Evolutionary conservation across 2,113 vertebrate species (phyloP), one percentile per base, ranked within the genome.

Genomic region (Verasper variegatus): DNA sequence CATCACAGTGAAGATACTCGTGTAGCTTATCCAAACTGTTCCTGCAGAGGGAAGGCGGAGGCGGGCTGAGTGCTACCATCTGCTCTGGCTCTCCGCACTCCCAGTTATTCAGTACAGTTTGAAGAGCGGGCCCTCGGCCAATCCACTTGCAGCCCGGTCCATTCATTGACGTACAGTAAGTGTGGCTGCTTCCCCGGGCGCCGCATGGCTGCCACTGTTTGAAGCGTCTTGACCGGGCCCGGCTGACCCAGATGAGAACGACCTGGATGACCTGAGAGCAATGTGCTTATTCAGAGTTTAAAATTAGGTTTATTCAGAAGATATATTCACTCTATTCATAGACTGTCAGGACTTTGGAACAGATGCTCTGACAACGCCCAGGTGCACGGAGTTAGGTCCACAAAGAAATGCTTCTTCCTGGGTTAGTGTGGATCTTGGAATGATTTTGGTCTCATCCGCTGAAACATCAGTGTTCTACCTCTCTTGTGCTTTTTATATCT

Each of bases 21-120:
- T 90, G 81, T 68, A 78, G 84, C 72, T 90, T 82, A 89, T 90
- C 79, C 86, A 85, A 88, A 88, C 72, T 80, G 59, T 83, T 88
- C 74, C 67, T 68, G n/a, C 2, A 61, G 54, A 58, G 64, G 27
- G 40, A 11, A 18, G 56, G 52, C 2, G 69, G 62, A 8, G 57
- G 26, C 71, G 37, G 45, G 9, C 81, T 88, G 91, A 94, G 80
- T 68, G 71, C 87, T 91, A 80, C 85, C 93, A 94, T 93, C 92
- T 93, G 92, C 83, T 86, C 65, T 85, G 76, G 84, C 85, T 92
- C 85, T 92, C 80, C 13, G 60, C 24, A 18, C 14, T 17, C 40
- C 21, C 1, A 78, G 68, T 52, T 62, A 59, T 5, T 87, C 14
- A 5, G 35, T 59, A 18, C 59, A 68, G 63, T 78, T 37, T 78